Percentiles rank a stretch among this genome's conserved stretches.
Conservation (phyloP, 2,888 invertebrate genomes). For the Prenolepis imparis region DNA sequence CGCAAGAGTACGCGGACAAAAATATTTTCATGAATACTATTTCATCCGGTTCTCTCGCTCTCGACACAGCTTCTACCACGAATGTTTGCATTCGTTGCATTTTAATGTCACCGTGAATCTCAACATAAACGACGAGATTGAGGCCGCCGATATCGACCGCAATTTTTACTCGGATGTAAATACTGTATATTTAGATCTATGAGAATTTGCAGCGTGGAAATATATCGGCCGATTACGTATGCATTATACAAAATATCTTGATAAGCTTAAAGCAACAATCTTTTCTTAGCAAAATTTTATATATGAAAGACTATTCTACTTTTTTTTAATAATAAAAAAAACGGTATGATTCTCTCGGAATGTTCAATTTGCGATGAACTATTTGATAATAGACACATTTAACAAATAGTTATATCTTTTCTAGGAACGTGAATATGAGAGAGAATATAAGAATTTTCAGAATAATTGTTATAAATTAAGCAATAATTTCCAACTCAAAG, state of each 20-base stretch:
- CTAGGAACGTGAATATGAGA: not conserved
- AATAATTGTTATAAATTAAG: slow-evolving; percentile 24
- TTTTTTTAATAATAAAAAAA: not conserved
- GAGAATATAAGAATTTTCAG: not conserved
- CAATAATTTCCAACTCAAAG: not conserved
- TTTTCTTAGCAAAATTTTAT: slow-evolving; percentile 16
- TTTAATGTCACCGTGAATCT: slow-evolving; percentile 43
- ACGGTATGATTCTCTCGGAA: not conserved
- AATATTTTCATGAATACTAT: slow-evolving; percentile 54
- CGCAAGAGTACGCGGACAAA: slow-evolving; percentile 10
- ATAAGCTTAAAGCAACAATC: not conserved
- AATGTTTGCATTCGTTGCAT: slow-evolving; percentile 50
- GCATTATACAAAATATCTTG: not conserved
- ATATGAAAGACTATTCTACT: not conserved
- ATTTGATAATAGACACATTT: not conserved
- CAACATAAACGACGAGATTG: slow-evolving; percentile 38
- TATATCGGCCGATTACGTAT: slow-evolving; percentile 23
- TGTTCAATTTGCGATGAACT: not conserved
- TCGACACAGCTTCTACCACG: slow-evolving; percentile 11
- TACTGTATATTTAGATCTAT: slow-evolving; percentile 34
- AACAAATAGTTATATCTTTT: not conserved
- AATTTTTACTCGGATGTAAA: slow-evolving; percentile 44
- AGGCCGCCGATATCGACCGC: slow-evolving; percentile 40
- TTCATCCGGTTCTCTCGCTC: slow-evolving; percentile 12
- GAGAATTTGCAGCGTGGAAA: slow-evolving; percentile 23